A percentile compares a stretch with the other conserved stretches of the same genome.
These are phyloP conservation scores for Pandemis corylana DNA, from an alignment of 2,888 invertebrate genomes.

Conservation along the genomic window DNA sequence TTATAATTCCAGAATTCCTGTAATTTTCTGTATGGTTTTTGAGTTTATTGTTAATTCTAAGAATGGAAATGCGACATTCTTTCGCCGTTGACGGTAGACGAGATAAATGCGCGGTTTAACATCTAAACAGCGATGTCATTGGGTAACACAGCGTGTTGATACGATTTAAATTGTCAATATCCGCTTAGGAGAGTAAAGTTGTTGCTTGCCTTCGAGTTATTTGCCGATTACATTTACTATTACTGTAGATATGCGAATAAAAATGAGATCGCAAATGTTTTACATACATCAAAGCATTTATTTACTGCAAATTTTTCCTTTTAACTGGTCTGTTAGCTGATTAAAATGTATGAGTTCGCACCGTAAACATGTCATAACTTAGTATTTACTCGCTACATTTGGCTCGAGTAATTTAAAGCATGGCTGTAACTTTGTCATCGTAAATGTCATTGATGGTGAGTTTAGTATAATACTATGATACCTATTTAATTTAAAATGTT, in stretches of 20 bases:
- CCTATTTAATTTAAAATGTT: no score
- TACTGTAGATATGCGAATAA: background rate
- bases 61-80: slow-evolving; percentile 12
- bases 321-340: background rate
- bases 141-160: slow-evolving; percentile 48
- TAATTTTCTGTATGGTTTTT: slow-evolving; percentile 29
- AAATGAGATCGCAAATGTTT: background rate
- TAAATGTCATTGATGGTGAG: no score
- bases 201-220: slow-evolving; percentile 24
- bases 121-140: slow-evolving; percentile 15
- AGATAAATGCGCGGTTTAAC: slow-evolving; percentile 6
- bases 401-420: no score
- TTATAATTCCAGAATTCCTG: slow-evolving; percentile 35
- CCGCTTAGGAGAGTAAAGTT: slow-evolving; percentile 45
- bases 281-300: background rate
- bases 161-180: slow-evolving; percentile 62
- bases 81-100: background rate
- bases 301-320: background rate
- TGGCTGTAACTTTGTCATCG: no score
- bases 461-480: no score
- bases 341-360: background rate
- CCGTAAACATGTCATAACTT: background rate
- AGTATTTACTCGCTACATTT: background rate
- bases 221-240: slow-evolving; percentile 19
- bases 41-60: slow-evolving; percentile 26